These are phyloP conservation scores for Epizoanthus scotinus DNA, from an alignment of 92 coral and sea anemone species.

Conservation along the genomic window DNA sequence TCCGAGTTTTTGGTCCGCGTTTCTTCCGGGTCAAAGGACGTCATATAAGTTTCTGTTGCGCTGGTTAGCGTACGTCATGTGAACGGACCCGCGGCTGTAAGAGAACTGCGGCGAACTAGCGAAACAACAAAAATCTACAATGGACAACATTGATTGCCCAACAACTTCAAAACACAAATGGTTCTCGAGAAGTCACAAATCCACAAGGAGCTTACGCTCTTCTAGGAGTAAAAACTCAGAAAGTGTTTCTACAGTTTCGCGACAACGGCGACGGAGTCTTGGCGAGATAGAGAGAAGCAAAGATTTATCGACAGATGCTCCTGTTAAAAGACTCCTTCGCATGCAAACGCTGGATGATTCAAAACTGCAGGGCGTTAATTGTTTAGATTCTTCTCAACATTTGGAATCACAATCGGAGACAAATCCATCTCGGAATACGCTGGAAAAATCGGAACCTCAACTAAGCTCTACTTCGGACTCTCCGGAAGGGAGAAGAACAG, in stretches of 20 bases:
- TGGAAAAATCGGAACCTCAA: not conserved
- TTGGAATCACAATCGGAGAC: not conserved
- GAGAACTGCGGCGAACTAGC: not conserved
- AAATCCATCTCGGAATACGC: not conserved
- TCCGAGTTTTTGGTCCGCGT: too few relatives aligned
- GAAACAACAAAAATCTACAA: not conserved
- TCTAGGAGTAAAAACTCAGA: not conserved
- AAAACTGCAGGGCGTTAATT: not conserved
- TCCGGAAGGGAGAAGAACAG: slow-evolving; percentile 46
- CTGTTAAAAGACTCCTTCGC: slow-evolving; percentile 7
- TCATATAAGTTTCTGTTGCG: too few relatives aligned
- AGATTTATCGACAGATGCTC: not conserved
- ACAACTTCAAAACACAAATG: slow-evolving; percentile 20
- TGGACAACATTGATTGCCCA: not conserved
- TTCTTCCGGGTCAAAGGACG: too few relatives aligned
- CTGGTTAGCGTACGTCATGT: too few relatives aligned
- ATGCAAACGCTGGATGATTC: slow-evolving; percentile 27
- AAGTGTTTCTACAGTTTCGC: not conserved
- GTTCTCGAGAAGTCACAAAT: slow-evolving; percentile 8
- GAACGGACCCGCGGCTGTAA: not conserved
- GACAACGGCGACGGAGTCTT: slow-evolving; percentile 27
- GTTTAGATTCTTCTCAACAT: not conserved
- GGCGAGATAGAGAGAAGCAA: not conserved
- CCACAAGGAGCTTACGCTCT: slow-evolving; percentile 9
- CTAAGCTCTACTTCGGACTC: not conserved